Evolutionary conservation across 2,797 vertebrate species (phyloP).

Genomic region (Scomberomorus guttatus): DNA sequence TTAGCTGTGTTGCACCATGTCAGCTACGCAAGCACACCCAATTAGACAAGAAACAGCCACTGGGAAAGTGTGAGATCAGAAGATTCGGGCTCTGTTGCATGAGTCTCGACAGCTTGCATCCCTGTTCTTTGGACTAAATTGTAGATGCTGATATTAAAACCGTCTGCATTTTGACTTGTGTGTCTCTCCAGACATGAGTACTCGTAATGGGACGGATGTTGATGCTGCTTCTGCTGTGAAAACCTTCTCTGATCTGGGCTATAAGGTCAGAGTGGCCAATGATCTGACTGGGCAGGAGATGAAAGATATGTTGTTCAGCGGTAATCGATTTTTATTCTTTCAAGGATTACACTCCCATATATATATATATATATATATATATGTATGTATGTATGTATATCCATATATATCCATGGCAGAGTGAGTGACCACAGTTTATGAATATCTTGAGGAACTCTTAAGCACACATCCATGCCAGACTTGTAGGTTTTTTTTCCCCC

Average conservation of each 20-base stretch:
- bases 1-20: not conserved
- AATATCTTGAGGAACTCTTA: not conserved
- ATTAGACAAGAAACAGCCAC: not conserved
- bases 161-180: not conserved
- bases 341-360: not conserved
- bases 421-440: no score
- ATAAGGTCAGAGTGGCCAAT: slow-evolving; percentile 46
- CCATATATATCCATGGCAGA: no score
- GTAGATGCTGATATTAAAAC: not conserved
- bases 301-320: slow-evolving; percentile 31
- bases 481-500: not conserved
- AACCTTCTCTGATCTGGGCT: slow-evolving; percentile 77
- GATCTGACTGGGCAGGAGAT: slow-evolving; percentile 76
- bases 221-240: slow-evolving; percentile 65
- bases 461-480: not conserved
- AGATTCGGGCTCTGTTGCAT: not conserved
- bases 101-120: not conserved
- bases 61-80: not conserved
- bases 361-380: no score
- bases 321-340: slow-evolving; percentile 53
- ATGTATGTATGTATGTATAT: no score
- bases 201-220: slow-evolving; percentile 79
- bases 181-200: slow-evolving; percentile 66
- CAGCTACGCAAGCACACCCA: not conserved
- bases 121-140: not conserved